Base-by-base conservation (phyloP, 2,888 invertebrate species). In the Argyresthia goedartella region DNA sequence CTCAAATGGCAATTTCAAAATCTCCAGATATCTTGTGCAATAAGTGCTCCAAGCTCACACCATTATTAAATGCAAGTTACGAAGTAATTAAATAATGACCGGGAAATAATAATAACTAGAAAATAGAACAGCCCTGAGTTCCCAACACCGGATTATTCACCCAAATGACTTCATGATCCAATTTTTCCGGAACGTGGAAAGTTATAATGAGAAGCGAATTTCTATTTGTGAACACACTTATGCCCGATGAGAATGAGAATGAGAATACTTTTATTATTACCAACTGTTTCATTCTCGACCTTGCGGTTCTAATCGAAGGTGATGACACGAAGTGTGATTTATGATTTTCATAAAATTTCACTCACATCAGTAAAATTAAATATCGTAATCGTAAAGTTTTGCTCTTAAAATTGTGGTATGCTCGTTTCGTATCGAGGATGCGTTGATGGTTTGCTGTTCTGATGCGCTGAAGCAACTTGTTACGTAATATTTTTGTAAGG, bases 271-370 rank as follows among this genome's bases (percentile, higher is more conserved):
- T 62, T 63, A 64, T 62, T 65, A 67, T 62, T 65, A 64, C 67
- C 57, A 64, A 61, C 68, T 59, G 67, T 73, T 63, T 70, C 68
- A 68, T 69, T 69, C 61, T 60, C 67, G 76, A 69, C 85, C 85
- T 84, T 84, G 76, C 57, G 51, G 50, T 56, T 69, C 74, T 82
- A 84, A 84, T 82, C 76, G 84, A 81, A 84, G 73, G 81, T 81
- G 85, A 74, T 84, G 84, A 85, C 81, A 84, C 63, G 66, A 25
- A 25, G 57, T 59, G 54, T 76, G 82, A 85, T 84, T 85, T 85
- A 82, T 80, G 61, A 64, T 66, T 74, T 73, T 66, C 71, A 71
- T 71, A 71, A 71, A 71, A 71, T 70, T 71, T 68, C 67, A 73
- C 14, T 50, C 25, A 44, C 67, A 69, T 70, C 71, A 68, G 73